phyloP scores from a whole-genome alignment of 2,888 invertebrate species.

The Caenorhabditis virilis region DNA sequence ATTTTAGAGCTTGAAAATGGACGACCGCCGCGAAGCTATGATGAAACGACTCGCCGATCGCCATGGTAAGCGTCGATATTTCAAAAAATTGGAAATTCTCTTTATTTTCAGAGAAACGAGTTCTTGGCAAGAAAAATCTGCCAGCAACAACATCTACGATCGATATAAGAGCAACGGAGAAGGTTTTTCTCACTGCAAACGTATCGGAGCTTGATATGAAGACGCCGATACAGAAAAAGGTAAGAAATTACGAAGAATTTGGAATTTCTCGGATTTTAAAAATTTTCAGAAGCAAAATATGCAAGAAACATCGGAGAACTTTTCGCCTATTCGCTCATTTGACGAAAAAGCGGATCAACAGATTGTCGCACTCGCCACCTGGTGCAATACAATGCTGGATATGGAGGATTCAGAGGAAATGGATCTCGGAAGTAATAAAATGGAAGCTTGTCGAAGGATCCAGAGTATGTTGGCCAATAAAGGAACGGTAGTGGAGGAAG shows the following conservation, averaged over 20 bases:
- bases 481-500: neutral
- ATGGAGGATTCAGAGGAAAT: slow-evolving; percentile 33
- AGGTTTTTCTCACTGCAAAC: slow-evolving; percentile 13
- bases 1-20: too few species aligned
- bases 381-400: slow-evolving; percentile 39
- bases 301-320: neutral
- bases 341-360: slow-evolving; percentile 31
- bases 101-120: too few species aligned
- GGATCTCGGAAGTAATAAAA: slow-evolving; percentile 41
- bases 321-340: slow-evolving; percentile 19
- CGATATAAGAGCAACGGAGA: slow-evolving; percentile 11
- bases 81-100: too few species aligned
- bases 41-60: too few species aligned
- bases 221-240: slow-evolving; percentile 10
- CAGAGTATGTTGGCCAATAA: slow-evolving; percentile 19
- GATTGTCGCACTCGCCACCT: slow-evolving; percentile 33
- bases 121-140: too few species aligned
- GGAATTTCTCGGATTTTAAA: neutral
- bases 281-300: too few species aligned
- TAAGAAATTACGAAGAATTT: neutral
- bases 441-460: slow-evolving; percentile 23
- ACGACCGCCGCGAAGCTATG: too few species aligned
- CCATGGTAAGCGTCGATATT: too few species aligned
- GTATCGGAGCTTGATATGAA: slow-evolving; percentile 14
- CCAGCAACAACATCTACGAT: neutral